phyloP scores from a whole-genome alignment of 2,888 invertebrate genomes.

The Chalcis sispes region DNA sequence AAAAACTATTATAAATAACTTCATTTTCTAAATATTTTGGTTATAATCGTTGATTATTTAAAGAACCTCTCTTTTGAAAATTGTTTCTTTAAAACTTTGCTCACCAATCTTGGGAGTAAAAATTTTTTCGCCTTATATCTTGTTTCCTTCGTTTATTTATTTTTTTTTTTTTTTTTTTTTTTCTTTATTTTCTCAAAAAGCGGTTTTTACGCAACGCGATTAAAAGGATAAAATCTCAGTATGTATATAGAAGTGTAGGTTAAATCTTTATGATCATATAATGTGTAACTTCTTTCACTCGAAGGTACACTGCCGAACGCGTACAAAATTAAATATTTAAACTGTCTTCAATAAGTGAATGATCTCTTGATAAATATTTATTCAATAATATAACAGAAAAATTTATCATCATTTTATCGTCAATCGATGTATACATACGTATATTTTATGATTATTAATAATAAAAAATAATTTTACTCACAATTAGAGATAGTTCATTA shows the following conservation, averaged over 20 bases:
- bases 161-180: not conserved
- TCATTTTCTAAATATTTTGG: not conserved
- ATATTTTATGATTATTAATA: too few relatives aligned
- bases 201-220: conserved; percentile 5
- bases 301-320: not conserved
- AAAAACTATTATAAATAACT: not conserved
- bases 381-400: too few relatives aligned
- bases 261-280: not conserved
- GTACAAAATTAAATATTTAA: too few relatives aligned
- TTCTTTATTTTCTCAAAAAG: conserved; percentile 11
- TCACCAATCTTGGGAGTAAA: not conserved
- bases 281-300: not conserved
- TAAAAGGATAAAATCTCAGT: not conserved
- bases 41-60: not conserved
- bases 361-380: too few relatives aligned
- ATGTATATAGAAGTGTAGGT: not conserved
- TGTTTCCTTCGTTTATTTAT: not conserved
- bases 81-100: not conserved
- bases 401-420: too few relatives aligned
- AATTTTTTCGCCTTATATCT: conserved; percentile 5
- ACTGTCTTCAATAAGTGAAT: not conserved
- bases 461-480: too few relatives aligned
- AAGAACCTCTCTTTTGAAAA: not conserved
- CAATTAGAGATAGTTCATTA: too few relatives aligned
- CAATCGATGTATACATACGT: too few relatives aligned